Evolutionary conservation across 2,888 invertebrate genomes (phyloP), one percentile per base, ranked within the genome.

Genomic region (Acanthacorydalis orientalis): DNA sequence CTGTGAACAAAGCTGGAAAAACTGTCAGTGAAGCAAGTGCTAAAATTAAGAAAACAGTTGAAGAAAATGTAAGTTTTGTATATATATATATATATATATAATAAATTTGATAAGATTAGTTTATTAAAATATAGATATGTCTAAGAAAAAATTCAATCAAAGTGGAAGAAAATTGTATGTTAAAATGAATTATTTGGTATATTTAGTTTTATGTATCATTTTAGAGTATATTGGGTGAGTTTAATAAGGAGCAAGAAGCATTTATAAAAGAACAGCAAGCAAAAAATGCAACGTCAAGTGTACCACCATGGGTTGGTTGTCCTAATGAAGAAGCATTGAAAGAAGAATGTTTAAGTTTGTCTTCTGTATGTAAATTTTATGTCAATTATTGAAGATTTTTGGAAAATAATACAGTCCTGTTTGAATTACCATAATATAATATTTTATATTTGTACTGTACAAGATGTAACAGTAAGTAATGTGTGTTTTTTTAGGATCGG

Each of bases 161-260:
- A n/a, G n/a, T n/a, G n/a, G n/a, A n/a, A n/a, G n/a, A n/a, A n/a
- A n/a, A n/a, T n/a, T n/a, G n/a, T n/a, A n/a, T n/a, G n/a, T n/a
- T n/a, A n/a, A n/a, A n/a, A n/a, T n/a, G n/a, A n/a, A n/a, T n/a
- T n/a, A n/a, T n/a, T n/a, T n/a, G n/a, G n/a, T n/a, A n/a, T n/a
- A 23, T 37, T n/a, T 37, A 37, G 10, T 37, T 9, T 12, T 12
- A 9, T 9, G 10, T 9, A 54, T 57, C 53, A 53, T 68, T 69
- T 8, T 73, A 95, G 95, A 91, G 90, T 65, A 83, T 98, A 66
- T 74, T 98, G 59, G 92, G 92, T 46, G 96, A 97, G 61, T 90
- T 98, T 70, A 91, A 91, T 68, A 89, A 89, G 62, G 96, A 97
- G 64, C 95, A 97, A 66, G 91, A 93, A 57, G 88, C 91, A 44